phyloP scores from a whole-genome alignment of 2,113 vertebrate species.

The Oreotrochilus melanogaster region DNA sequence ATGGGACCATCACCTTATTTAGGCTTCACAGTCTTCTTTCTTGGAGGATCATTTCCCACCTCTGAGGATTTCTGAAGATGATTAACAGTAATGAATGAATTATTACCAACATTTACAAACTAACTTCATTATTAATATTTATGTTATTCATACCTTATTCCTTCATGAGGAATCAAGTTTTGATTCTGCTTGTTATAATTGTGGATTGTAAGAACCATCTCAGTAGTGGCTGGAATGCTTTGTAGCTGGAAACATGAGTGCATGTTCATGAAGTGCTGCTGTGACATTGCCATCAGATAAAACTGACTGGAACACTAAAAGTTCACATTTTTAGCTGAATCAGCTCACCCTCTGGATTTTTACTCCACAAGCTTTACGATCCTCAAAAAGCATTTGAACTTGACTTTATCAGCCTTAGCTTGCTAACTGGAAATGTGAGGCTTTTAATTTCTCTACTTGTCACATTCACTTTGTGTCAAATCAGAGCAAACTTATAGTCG shows the following conservation, averaged over 20 bases:
- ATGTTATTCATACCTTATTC: slow-evolving; percentile 2
- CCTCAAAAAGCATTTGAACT: slow-evolving; percentile 31
- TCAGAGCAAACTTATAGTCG: slow-evolving; percentile 72
- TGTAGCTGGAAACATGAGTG: neutral
- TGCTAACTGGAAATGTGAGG: slow-evolving; percentile 80
- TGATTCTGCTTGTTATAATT: neutral
- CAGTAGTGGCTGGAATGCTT: neutral
- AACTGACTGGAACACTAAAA: neutral
- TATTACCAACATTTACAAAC: slow-evolving; percentile 34
- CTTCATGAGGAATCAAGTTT: neutral
- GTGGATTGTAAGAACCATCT: neutral
- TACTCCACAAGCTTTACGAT: slow-evolving; percentile 59
- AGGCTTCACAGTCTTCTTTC: neutral
- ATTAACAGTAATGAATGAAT: slow-evolving; percentile 14
- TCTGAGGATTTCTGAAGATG: neutral
- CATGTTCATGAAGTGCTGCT: neutral
- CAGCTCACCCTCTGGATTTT: slow-evolving; percentile 26
- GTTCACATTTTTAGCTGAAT: slow-evolving; percentile 18
- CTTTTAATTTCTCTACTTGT: slow-evolving; percentile 84
- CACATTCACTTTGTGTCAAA: slow-evolving; percentile 82
- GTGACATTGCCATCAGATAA: neutral
- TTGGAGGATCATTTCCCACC: neutral
- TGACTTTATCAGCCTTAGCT: slow-evolving; percentile 77
- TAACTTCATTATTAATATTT: slow-evolving; percentile 39
- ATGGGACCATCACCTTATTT: neutral